A percentile compares a stretch with the other conserved stretches of the same genome.
These are phyloP conservation scores for Nasonia longicornis DNA, from an alignment of 1,140 invertebrate genomes.

Conservation along the genomic window DNA sequence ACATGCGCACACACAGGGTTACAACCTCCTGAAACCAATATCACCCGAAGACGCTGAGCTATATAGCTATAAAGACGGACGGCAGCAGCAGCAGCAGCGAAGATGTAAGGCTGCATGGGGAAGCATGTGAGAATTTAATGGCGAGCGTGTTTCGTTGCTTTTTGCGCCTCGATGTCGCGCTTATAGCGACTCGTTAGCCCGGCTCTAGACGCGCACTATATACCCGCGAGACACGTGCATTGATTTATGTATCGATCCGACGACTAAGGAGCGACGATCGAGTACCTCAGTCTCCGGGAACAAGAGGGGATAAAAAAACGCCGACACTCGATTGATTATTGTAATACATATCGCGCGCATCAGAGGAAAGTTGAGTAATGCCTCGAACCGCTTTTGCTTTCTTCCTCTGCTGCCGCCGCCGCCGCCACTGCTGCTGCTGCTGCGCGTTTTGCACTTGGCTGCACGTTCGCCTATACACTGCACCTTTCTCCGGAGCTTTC, in stretches of 20 bases:
- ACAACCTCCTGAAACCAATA: constrained; percentile 22
- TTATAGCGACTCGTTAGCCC: constrained; percentile 33
- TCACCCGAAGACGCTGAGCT: constrained; percentile 12
- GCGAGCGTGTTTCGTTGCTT: constrained; percentile 43
- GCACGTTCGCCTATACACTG: background rate
- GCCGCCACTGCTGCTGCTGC: background rate
- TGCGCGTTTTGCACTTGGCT: constrained; percentile 3
- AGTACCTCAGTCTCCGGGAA: background rate
- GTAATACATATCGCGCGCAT: background rate
- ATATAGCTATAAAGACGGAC: background rate
- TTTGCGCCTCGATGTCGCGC: constrained; percentile 39
- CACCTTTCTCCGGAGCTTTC: background rate
- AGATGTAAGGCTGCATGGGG: background rate
- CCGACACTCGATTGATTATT: constrained; percentile 3
- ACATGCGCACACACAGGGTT: background rate
- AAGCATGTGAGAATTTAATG: constrained; percentile 44
- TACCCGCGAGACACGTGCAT: constrained; percentile 4
- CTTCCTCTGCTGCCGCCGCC: background rate
- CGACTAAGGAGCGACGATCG: background rate
- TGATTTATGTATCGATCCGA: constrained; percentile 42
- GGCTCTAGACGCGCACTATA: background rate
- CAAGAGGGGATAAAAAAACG: background rate
- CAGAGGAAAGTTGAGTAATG: background rate
- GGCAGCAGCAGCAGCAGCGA: background rate
- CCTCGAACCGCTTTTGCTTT: constrained; percentile 16